Percentiles rank a stretch among this genome's conserved stretches.
phyloP scores from a whole-genome alignment of 2,113 vertebrate genomes.

The Nibea albiflora region DNA sequence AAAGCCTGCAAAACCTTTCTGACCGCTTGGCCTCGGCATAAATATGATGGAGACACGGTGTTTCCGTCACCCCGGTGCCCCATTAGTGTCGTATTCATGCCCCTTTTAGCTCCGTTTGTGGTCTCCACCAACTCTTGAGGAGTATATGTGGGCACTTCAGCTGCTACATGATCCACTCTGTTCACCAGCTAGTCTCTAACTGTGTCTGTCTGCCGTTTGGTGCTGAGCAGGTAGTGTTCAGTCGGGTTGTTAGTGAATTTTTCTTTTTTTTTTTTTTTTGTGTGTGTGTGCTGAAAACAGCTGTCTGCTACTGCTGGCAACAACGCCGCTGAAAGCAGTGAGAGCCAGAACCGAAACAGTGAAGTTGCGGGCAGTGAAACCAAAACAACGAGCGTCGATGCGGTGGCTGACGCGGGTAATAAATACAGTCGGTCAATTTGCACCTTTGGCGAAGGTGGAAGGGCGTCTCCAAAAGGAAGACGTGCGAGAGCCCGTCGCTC shows the following conservation, averaged over 20 bases:
- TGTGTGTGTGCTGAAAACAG: not conserved
- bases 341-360: not conserved
- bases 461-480: conserved; percentile 31
- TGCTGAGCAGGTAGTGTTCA: not conserved
- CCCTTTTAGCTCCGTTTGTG: conserved; percentile 13
- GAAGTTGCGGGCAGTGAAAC: not conserved
- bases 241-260: not conserved
- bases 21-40: not conserved
- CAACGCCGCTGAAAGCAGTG: not conserved
- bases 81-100: too few species aligned
- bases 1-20: not conserved
- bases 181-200: not conserved
- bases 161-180: not conserved
- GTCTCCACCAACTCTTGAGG: not conserved
- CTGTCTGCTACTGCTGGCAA: not conserved
- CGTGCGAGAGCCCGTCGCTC: conserved; percentile 18
- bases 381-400: not conserved
- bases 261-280: not conserved
- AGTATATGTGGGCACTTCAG: not conserved
- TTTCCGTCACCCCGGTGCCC: too few species aligned
- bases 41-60: too few species aligned
- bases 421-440: conserved; percentile 4
- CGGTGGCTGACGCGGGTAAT: not conserved
- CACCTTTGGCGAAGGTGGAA: not conserved
- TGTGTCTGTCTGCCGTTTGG: not conserved